A percentile compares a stretch with the other conserved stretches of the same genome.
Evolutionary conservation across 2,888 invertebrate species (phyloP).

Genomic region (Homarus gammarus): DNA sequence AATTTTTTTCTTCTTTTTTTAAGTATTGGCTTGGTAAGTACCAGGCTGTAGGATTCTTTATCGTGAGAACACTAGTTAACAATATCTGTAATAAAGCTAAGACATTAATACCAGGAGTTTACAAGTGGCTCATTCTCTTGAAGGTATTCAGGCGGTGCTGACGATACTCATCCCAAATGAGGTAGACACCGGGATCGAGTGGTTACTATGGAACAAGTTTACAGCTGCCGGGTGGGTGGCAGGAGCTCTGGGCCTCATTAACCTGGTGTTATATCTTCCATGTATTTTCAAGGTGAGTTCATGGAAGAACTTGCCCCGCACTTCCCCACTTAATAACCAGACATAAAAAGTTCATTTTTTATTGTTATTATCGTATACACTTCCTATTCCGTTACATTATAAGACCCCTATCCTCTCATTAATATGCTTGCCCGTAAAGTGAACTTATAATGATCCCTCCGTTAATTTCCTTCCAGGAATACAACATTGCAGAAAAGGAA

Average conservation of each 20-base stretch:
- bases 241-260: conserved; percentile 86
- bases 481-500: conserved; percentile 73
- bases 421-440: no score
- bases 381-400: neutral
- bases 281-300: conserved; percentile 85
- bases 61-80: no score
- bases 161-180: conserved; percentile 88
- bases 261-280: conserved; percentile 87
- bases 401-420: neutral
- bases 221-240: conserved; percentile 93
- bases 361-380: no score
- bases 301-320: neutral
- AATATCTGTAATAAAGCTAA: no score
- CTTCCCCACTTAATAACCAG: no score
- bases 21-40: no score
- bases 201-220: conserved; percentile 89
- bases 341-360: no score
- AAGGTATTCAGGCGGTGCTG: conserved; percentile 88
- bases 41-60: no score
- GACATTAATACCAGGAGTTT: no score
- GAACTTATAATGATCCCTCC: no score
- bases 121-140: neutral
- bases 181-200: conserved; percentile 77
- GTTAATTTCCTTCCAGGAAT: conserved; percentile 62
- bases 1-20: no score